Conservation (phyloP, 2,113 vertebrate genomes). For the Psittacula cyanocephala region DNA sequence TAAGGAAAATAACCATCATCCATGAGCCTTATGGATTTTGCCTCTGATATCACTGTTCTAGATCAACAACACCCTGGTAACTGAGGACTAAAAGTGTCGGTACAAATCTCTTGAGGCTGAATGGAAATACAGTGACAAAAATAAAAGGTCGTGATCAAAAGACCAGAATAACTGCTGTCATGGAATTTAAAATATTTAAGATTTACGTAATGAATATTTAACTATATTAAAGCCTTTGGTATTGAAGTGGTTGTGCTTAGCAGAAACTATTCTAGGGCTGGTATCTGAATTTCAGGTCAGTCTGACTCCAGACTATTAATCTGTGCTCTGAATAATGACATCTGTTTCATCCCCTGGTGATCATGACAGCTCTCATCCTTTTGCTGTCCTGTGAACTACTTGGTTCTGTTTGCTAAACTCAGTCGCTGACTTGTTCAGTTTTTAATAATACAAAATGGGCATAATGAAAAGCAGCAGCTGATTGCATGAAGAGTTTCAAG, state of each 20-base stretch:
- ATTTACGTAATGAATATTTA: slow-evolving; percentile 12
- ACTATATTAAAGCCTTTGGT: neutral
- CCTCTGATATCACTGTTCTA: neutral
- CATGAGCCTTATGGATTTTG: neutral
- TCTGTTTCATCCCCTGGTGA: neutral
- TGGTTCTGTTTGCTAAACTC: neutral
- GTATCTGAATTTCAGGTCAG: neutral
- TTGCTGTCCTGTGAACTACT: neutral
- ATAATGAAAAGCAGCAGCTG: neutral
- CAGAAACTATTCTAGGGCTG: neutral
- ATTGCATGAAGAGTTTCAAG: neutral
- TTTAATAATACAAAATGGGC: neutral
- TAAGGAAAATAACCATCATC: neutral
- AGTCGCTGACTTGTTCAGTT: neutral
- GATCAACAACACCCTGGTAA: neutral
- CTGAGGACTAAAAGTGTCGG: neutral
- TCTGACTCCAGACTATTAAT: neutral
- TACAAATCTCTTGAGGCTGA: neutral
- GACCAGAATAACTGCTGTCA: neutral
- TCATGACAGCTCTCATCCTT: neutral
- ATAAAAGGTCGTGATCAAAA: neutral
- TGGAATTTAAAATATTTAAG: slow-evolving; percentile 15
- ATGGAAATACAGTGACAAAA: neutral
- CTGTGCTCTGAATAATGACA: neutral
- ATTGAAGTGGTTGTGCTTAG: neutral